These are phyloP conservation scores for Malacoraja senta DNA, from an alignment of 2,797 vertebrate genomes.

Conservation along the genomic window DNA sequence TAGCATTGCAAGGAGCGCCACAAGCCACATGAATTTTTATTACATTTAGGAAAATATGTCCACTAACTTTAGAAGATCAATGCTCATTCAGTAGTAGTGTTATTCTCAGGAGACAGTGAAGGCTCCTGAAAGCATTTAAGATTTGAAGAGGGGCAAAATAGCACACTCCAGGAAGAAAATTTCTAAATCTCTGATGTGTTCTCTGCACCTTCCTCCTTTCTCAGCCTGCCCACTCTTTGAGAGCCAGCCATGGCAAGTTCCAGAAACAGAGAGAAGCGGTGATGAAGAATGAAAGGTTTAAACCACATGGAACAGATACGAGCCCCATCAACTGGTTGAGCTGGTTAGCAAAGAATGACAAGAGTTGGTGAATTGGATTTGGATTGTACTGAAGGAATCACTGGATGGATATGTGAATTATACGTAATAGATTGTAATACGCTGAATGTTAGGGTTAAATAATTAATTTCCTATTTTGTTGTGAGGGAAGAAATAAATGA, in stretches of 20 bases:
- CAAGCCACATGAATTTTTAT: too few relatives aligned
- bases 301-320: background rate
- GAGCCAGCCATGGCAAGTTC: conserved; percentile 50
- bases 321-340: background rate
- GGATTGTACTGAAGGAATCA: background rate
- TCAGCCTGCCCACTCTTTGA: conserved; percentile 48
- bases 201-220: background rate
- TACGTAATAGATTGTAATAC: background rate
- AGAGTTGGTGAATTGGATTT: background rate
- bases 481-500: background rate
- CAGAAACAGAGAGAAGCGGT: conserved; percentile 42
- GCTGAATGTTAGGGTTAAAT: background rate
- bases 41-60: background rate
- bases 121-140: background rate
- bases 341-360: background rate
- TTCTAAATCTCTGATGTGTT: background rate
- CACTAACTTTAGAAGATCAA: background rate
- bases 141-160: background rate
- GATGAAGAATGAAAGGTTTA: conserved; percentile 44
- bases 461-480: background rate
- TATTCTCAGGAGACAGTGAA: background rate
- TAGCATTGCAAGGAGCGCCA: too few relatives aligned
- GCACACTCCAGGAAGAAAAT: background rate
- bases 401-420: background rate
- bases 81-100: background rate